Evolutionary conservation across 2,797 vertebrate genomes (phyloP).

Genomic region (Gallinago stenura): DNA sequence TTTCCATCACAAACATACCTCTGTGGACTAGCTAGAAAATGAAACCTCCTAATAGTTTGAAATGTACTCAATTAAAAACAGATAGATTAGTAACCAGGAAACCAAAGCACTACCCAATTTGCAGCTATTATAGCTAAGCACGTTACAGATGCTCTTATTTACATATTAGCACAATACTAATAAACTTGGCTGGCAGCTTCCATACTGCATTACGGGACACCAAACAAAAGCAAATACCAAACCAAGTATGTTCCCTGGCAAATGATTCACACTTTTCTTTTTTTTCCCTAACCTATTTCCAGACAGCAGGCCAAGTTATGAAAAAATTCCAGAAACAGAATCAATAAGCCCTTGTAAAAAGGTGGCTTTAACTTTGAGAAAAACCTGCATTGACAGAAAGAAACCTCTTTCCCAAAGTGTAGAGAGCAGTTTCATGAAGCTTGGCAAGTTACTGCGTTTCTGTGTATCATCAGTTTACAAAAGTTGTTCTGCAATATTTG

Average conservation of each 20-base stretch:
- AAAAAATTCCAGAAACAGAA: background rate
- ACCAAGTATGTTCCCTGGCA: background rate
- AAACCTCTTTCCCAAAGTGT: background rate
- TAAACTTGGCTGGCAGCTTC: background rate
- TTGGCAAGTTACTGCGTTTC: background rate
- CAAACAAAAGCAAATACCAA: background rate
- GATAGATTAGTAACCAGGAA: background rate
- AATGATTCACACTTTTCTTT: fast-evolving
- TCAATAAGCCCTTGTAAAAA: background rate
- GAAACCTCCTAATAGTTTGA: background rate
- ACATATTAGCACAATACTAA: background rate
- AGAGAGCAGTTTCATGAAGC: background rate
- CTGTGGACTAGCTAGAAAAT: background rate
- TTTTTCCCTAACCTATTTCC: background rate
- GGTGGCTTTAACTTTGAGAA: background rate
- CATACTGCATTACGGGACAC: background rate
- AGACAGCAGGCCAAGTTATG: background rate
- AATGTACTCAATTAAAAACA: background rate
- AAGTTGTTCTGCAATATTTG: background rate
- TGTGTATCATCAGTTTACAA: background rate
- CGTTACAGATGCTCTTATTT: background rate
- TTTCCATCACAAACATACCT: background rate
- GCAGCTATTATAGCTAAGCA: background rate
- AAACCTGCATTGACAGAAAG: background rate
- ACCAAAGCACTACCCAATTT: background rate